Evolutionary conservation across 2,888 invertebrate genomes (phyloP), one percentile per base, ranked within the genome.

Genomic region (Temnothorax unifasciatus): DNA sequence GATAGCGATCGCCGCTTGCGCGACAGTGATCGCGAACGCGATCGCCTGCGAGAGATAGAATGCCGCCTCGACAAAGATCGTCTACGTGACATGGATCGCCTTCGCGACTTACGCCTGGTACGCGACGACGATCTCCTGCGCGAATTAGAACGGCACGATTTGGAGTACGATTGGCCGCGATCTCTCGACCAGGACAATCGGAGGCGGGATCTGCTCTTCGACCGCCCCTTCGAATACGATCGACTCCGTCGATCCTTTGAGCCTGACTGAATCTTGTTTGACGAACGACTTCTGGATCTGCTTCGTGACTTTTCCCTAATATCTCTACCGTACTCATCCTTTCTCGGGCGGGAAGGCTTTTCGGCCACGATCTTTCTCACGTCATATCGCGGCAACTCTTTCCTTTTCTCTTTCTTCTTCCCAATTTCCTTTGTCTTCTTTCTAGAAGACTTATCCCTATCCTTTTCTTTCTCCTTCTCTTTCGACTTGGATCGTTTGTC

Each of bases 301-400:
- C 92, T 93, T 18, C 91, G 84, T n/a, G 94, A 93, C 41, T 89
- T 88, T 11, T 93, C 92, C 15, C 94, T 87, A 3, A 97, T 96
- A 94, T 98, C 98, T 15, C 98, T 96, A 0, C 98, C 98, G 95
- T 98, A 98, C 74, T 97, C 96, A 94, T 98, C 98, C 94, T 97
- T 97, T 79, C 96, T 95, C 52, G 96, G 95, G 83, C 96, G 95
- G 66, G 92, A 91, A 0, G 97, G 96, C 90, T 97, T 96, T 86
- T 97, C 97, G 6, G 97, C 96, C 11, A 98, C 97, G 54, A 98
- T 95, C 86, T 97, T 97, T 59, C 98, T 96, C 13, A 98, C 98
- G 95, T 98, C 97, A 94, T 98, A 98, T 3, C 98, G 96, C 91
- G 97, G 97, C 73, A 98, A 95, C 92, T 98, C 98, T 92, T 97